These are phyloP conservation scores for Cephalotes varians DNA, from an alignment of 2,888 invertebrate species.

Conservation along the genomic window DNA sequence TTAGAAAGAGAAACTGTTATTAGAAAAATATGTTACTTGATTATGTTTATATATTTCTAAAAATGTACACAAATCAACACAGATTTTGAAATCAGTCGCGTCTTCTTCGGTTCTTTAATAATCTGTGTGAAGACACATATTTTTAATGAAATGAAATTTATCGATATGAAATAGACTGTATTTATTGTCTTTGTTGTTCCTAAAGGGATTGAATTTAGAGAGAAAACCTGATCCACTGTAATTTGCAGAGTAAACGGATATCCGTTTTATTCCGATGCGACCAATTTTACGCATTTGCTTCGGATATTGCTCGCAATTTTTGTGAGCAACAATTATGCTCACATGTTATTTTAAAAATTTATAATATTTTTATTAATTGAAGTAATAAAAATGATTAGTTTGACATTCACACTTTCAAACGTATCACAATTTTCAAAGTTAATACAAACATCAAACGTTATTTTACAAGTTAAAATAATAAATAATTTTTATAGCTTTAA, in stretches of 20 bases:
- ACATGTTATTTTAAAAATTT: background rate
- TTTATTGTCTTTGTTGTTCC: background rate
- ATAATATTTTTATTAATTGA: background rate
- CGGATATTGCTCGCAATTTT: background rate
- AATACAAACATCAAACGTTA: background rate
- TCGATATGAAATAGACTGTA: background rate
- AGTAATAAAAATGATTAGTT: background rate
- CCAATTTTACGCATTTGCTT: background rate
- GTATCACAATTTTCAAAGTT: background rate
- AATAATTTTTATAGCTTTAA: background rate
- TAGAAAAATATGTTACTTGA: background rate
- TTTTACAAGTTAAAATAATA: background rate
- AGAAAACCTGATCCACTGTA: background rate
- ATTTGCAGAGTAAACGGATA: background rate
- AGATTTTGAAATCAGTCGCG: background rate
- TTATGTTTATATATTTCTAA: background rate
- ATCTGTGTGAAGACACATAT: background rate
- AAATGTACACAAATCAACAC: background rate
- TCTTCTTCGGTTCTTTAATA: background rate
- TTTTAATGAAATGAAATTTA: background rate
- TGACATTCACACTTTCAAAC: background rate
- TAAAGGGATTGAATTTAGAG: background rate
- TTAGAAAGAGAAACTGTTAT: background rate
- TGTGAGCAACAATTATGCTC: background rate
- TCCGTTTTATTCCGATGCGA: background rate